A percentile compares a stretch with the other conserved stretches of the same genome.
These are phyloP conservation scores for Halictus quadricinctus DNA, from an alignment of 2,888 invertebrate species.

Conservation along the genomic window DNA sequence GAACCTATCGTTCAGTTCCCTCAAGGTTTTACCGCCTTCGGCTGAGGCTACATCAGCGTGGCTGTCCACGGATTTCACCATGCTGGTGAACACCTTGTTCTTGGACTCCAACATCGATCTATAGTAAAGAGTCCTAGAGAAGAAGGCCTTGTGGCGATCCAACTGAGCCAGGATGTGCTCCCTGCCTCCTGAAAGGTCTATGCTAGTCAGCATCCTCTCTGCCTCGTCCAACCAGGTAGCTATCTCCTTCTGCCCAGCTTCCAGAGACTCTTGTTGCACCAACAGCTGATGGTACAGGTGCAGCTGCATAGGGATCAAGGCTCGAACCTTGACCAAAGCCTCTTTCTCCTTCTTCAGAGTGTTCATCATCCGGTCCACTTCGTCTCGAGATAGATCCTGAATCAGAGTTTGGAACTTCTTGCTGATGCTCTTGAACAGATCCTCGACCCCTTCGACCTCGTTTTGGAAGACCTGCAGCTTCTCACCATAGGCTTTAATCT, in stretches of 20 bases:
- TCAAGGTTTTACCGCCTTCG: slow-evolving; percentile 88
- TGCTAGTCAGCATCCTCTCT: slow-evolving; percentile 87
- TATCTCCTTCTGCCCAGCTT: slow-evolving; percentile 93
- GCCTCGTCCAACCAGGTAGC: slow-evolving; percentile 94
- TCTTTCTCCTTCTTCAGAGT: slow-evolving; percentile 95
- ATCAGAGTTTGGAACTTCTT: slow-evolving; percentile 95
- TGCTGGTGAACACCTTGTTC: slow-evolving; percentile 95
- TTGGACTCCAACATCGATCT: slow-evolving; percentile 97
- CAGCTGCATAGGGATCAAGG: slow-evolving; percentile 91
- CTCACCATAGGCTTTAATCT: slow-evolving; percentile 91
- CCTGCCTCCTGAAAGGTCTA: slow-evolving; percentile 86
- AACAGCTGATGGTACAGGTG: slow-evolving; percentile 92
- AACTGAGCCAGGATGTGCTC: slow-evolving; percentile 90
- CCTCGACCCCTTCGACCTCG: slow-evolving; percentile 94
- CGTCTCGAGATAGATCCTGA: slow-evolving; percentile 94
- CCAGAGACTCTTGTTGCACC: slow-evolving; percentile 95
- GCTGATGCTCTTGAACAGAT: slow-evolving; percentile 94
- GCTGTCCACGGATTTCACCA: slow-evolving; percentile 90
- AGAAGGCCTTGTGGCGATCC: slow-evolving; percentile 93
- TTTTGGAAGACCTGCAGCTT: slow-evolving; percentile 89
- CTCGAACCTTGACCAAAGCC: slow-evolving; percentile 91
- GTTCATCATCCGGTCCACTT: slow-evolving; percentile 95
- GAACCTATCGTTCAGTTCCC: slow-evolving; percentile 92
- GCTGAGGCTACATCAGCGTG: slow-evolving; percentile 90
- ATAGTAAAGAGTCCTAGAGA: slow-evolving; percentile 94